Evolutionary conservation across 2,888 invertebrate species (phyloP), one percentile per base, ranked within the genome.

Genomic region (Willowsia nigromaculata): DNA sequence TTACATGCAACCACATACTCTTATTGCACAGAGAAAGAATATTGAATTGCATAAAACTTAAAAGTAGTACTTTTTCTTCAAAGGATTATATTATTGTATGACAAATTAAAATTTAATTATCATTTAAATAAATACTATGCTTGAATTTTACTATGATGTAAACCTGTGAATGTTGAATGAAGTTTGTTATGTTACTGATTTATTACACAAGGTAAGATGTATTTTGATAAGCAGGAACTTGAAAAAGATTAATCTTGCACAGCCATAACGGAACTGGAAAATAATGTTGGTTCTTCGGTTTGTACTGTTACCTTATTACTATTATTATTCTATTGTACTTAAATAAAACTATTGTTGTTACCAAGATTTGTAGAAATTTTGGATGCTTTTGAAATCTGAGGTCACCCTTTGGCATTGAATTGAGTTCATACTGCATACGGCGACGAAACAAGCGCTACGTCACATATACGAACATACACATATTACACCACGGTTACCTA

Each of bases 141-240:
- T 78, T 56, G 25, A 43, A 18, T 18, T 27, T 40, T 62, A 82
- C 30, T 47, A 47, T 62, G 11, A 27, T 33, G 62, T 37, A 59
- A n/a, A 62, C 62, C 33, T 81, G 27, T 62, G 27, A 81, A 59
- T 62, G 22, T 27, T 62, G 37, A 85, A 27, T 37, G 76, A 76
- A 78, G 50, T 43, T 81, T 71, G 81, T 71, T 62, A 53, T 74
- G 25, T 18, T 83, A 27, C 40, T 37, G 47, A 22, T 78, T 53
- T 78, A 80, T 30, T 68, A 85, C 50, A 86, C 71, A 74, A 71
- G 59, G 33, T 87, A 81, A 87, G 87, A 88, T 76, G 88, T 88
- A 88, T 88, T 88, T 88, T 88, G 83, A 83, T 88, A 88, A 88
- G 88, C 59, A 83, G 83, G 88, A 88, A 71, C 83, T 83, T 88